These are phyloP conservation scores for Microctenopoma steveboyesi DNA, from an alignment of 2,797 vertebrate genomes.

Conservation along the genomic window DNA sequence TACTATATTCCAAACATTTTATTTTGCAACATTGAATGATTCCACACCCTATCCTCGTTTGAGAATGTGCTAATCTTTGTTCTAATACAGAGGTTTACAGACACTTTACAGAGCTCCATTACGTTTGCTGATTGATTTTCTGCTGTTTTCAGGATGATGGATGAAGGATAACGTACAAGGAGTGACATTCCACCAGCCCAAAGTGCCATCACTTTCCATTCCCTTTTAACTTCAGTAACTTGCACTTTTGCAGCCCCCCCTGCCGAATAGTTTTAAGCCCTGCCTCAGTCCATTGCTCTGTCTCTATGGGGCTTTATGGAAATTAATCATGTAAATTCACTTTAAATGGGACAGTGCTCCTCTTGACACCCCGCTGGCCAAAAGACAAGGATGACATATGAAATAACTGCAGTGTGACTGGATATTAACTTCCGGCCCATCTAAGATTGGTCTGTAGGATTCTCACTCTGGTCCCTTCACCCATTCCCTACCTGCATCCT, in stretches of 20 bases:
- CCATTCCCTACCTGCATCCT: constrained; percentile 47
- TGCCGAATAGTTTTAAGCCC: constrained; percentile 1
- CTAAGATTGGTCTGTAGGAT: constrained; percentile 40
- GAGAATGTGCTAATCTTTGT: background rate
- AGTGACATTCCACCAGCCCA: constrained; percentile 54
- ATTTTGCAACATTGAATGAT: no score
- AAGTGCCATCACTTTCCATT: constrained; percentile 28
- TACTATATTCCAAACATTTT: no score
- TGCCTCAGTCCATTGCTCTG: constrained; percentile 13
- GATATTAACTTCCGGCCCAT: constrained; percentile 27
- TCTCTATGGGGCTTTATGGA: constrained; percentile 28
- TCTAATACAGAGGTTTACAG: background rate
- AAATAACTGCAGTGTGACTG: constrained; percentile 45
- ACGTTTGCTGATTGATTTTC: constrained; percentile 29
- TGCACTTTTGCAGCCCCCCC: constrained; percentile 9
- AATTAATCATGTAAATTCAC: constrained; percentile 26
- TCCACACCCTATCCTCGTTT: no score
- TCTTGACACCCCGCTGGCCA: constrained; percentile 20
- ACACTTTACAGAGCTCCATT: background rate
- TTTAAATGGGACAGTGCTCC: constrained; percentile 3
- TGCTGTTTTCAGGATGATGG: constrained; percentile 72
- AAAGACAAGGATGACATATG: constrained; percentile 28
- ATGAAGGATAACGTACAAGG: constrained; percentile 63
- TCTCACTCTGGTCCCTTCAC: constrained; percentile 29
- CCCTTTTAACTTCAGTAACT: constrained; percentile 14